Base-by-base conservation (phyloP, 2,888 invertebrate species). In the Hirtodrosophila confusa region DNA sequence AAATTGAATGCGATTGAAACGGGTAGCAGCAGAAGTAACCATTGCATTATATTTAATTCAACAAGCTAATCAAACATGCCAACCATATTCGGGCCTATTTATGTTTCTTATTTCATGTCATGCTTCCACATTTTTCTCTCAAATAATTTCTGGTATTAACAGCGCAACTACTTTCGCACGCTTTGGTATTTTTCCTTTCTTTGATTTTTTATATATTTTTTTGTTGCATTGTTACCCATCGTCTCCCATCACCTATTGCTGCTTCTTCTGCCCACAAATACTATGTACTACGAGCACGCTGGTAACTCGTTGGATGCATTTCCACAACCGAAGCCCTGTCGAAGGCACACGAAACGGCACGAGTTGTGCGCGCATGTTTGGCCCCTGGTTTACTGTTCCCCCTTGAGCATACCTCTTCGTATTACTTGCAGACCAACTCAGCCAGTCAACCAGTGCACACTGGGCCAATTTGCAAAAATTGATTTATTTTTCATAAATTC, bases 361-460 rank as follows among this genome's bases (percentile, higher is more conserved):
- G 80, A 80, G 82, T 75, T 75, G 68, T 72, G 71, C 82, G 79
- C 85, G 82, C 79, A 85, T 85, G 82, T 78, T 75, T 75, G 51
- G 49, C 66, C 79, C 53, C 75, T 39, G 24, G 37, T 43, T 54
- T 23, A 37, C 43, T 35, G 36, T 24, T 33, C 23, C 23, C 29
- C 11, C 33, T 43, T 39, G 11, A n/a, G 33, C 12, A 36, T 29
- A 36, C 31, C 39, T 39, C 39, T 29, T 23, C 39, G 17, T 35
- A 27, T 40, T 39, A 37, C 43, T 27, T 44, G 44, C 23, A 36
- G 40, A 31, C 44, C 39, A 48, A 54, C 48, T 47, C 69, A 69
- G 60, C 47, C 73, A 77, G 77, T 77, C 77, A 77, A 68, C 74
- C 74, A 70, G 78, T 66, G 73, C 73, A 27, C 27, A 5, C 4